Evolutionary conservation across 2,888 invertebrate genomes (phyloP), one percentile per base, ranked within the genome.

Genomic region (Mimas tiliae): DNA sequence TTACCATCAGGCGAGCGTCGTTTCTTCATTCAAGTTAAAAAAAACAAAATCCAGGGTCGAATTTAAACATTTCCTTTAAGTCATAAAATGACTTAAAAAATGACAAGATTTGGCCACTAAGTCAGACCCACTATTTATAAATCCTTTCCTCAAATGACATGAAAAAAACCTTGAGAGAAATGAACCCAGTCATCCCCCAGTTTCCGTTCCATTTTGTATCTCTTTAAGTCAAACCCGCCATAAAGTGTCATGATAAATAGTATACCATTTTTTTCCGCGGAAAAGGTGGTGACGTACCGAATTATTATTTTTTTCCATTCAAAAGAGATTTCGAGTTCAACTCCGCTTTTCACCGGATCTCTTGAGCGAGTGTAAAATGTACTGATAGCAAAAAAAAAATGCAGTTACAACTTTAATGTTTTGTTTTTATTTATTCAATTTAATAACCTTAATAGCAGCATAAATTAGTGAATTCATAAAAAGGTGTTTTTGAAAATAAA

Each of bases 301-400:
- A 75, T 70, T 71, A 72, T 73, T 72, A 65, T 70, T 71, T 74
- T 74, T 74, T 72, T 72, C 16, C 64, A 47, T 77, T 78, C 75
- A 82, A 79, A 80, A 74, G 75, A 77, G 76, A 74, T 72, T 74
- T 74, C 72, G 72, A 75, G 78, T 82, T 80, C 70, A 82, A 82
- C 77, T 79, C 71, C 77, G 78, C 74, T 75, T 79, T 79, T 79
- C 77, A 77, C 68, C 76, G 81, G 79, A 82, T 81, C 78, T 80
- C 79, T 79, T 4, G 27, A 3, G 27, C 4, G 65, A 65, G 65
- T 55, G 65, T 48, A 58, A 19, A 47, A 65, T 21, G 65, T 58
- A 58, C 1, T 42, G 65, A 19, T n/a, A 9, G 65, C 65, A 65
- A 48, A 58, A 58, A 48, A 19, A 33, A 14, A 0, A 16, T n/a